Evolutionary conservation across 2,113 vertebrate species (phyloP), one percentile per base, ranked within the genome.

Genomic region (Ciconia boyciana): DNA sequence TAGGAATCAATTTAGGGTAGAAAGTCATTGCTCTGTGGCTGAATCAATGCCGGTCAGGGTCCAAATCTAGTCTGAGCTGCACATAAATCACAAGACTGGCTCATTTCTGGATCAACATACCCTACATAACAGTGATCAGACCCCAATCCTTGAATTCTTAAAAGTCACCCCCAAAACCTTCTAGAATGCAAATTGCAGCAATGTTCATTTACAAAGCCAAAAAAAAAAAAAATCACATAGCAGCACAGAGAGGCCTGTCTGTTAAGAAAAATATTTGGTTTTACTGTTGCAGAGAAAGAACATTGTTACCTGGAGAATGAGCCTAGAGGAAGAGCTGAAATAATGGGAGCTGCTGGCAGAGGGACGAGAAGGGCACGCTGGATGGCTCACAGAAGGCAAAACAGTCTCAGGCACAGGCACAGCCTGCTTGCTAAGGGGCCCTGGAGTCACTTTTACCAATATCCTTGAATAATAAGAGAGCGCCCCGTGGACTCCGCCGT

Each of bases 251-350:
- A 77, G 49, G 80, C 13, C 39, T 77, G 54, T 54, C 57, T 71
- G 44, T 44, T 80, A 22, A 83, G 78, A 83, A 25, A 54, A 85
- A 57, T 8, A 10, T 48, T 83, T 60, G 58, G n/a, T 31, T 94
- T 95, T 83, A 77, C 18, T 60, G 68, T 70, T 74, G 51, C 54
- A 70, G 78, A 62, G 66, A 94, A 94, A 93, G 97, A 96, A 96
- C 94, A 94, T 95, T 70, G 87, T 91, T 43, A 90, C 95, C 95
- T 87, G 93, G 93, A 97, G 94, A 96, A 94, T 13, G 81, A 84
- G 75, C 65, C 83, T 41, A 10, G 77, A 71, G 89, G 77, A 84
- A n/a, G 60, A 76, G 84, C 57, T 51, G 70, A 49, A 34, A 70
- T 43, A 83, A 44, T 1, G 32, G 61, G 31, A 78, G 48, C 49